Conservation (phyloP, 2,113 vertebrate species). For the Heloderma charlesbogerti region DNA sequence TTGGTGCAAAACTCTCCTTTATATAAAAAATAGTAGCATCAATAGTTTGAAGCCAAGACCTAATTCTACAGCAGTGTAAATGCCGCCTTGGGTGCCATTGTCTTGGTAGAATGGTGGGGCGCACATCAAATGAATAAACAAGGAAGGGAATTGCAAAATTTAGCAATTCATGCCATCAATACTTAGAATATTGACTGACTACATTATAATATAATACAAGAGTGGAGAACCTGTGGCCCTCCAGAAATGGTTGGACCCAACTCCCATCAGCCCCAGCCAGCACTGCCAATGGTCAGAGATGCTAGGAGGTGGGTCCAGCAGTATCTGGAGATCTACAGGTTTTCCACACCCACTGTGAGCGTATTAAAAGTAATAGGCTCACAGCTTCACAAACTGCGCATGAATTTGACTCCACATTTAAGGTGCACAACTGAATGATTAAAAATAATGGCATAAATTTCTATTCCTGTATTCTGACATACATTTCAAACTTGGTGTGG, state of each 20-base stretch:
- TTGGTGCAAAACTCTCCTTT: neutral
- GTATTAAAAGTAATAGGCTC: too few species aligned
- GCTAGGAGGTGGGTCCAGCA: too few species aligned
- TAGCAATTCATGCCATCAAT: neutral
- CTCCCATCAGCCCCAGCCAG: too few species aligned
- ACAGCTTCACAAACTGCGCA: too few species aligned
- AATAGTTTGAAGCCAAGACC: neutral
- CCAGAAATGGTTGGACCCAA: too few species aligned
- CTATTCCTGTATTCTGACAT: neutral
- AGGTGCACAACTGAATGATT: neutral
- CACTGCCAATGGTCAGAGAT: too few species aligned
- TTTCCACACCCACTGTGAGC: too few species aligned
- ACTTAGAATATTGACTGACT: neutral
- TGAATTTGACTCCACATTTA: too few species aligned
- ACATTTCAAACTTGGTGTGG: neutral
- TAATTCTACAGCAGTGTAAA: neutral
- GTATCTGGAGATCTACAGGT: too few species aligned
- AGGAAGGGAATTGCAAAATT: neutral
- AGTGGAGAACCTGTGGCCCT: too few species aligned
- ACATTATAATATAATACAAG: neutral
- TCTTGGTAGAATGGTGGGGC: too few species aligned
- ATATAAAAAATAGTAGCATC: neutral
- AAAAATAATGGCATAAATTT: neutral
- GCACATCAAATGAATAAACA: neutral
- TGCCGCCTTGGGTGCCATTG: neutral